These are phyloP conservation scores for Proteles cristata DNA, from an alignment of 2,113 vertebrate species.

Conservation along the genomic window DNA sequence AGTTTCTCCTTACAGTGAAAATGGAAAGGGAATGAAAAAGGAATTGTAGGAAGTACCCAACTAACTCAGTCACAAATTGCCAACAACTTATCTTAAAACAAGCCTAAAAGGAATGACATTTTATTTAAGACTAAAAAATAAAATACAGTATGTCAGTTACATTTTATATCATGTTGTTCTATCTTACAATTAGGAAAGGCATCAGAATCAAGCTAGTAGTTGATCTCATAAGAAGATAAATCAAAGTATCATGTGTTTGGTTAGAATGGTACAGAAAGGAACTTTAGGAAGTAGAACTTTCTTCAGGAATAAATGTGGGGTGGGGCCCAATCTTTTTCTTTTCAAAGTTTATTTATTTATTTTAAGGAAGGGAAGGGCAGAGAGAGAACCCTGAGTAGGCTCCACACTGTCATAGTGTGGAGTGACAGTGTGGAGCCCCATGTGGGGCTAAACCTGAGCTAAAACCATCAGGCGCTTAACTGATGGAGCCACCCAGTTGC, in stretches of 20 bases:
- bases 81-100: not conserved
- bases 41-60: not conserved
- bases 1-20: constrained; percentile 53
- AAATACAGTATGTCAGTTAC: not conserved
- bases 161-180: not conserved
- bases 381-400: no score
- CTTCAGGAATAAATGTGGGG: not conserved
- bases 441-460: no score
- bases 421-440: no score
- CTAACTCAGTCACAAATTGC: constrained; percentile 31
- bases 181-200: not conserved
- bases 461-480: no score
- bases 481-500: no score
- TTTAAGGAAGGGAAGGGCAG: no score
- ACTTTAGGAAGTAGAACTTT: not conserved
- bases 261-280: not conserved
- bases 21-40: constrained; percentile 50
- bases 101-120: constrained; percentile 11
- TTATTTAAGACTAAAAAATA: constrained; percentile 35
- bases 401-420: no score
- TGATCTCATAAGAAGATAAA: not conserved
- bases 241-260: not conserved
- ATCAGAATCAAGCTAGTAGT: not conserved
- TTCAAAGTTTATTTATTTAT: no score
- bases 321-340: not conserved